Base-by-base conservation (phyloP, 1,140 invertebrate species). In the Harpegnathos saltator region DNA sequence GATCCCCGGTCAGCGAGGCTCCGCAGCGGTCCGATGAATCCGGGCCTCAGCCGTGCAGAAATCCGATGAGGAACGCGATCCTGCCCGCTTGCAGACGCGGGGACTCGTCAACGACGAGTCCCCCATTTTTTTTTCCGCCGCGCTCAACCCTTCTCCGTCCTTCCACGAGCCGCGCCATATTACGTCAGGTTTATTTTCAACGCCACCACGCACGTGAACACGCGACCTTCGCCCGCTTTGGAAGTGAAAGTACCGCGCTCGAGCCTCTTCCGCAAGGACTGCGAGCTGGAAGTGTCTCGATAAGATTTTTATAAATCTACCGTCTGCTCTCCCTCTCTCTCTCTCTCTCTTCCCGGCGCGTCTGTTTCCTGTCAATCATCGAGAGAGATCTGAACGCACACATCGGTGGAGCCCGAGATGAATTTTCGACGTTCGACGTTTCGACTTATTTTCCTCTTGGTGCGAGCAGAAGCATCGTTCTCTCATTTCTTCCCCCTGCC, bases 171-270 rank as follows among this genome's bases (percentile, higher is more conserved):
- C 58, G 63, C n/a, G 38, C 3, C 12, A 19, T 26, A 52, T 89
- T 89, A 85, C 87, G 88, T 90, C 90, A 89, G 65, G 17, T 83
- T 90, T 91, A 91, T 89, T 90, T 90, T 89, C 85, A 86, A 89
- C 52, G 33, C 69, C 63, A 56, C 80, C 71, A 73, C 59, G 29
- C 75, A 14, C 26, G 54, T 71, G 74, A 84, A 87, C 59, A 56
- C 62, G 54, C 65, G 77, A 84, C 85, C 82, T 88, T 88, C 85
- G 85, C 74, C 59, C 66, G 75, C 17, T 87, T 88, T 82, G 44
- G 65, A 77, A 87, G 85, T 84, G 85, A 87, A 88, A 88, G 86
- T 88, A 75, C 65, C 33, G 11, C 19, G 11, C 19, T 44, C 69
- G 82, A 82, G 44, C 52, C 68, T 83, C 85, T 86, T 88, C 86